Evolutionary conservation across 2,888 invertebrate species (phyloP).

Genomic region (Tipula vernalis): DNA sequence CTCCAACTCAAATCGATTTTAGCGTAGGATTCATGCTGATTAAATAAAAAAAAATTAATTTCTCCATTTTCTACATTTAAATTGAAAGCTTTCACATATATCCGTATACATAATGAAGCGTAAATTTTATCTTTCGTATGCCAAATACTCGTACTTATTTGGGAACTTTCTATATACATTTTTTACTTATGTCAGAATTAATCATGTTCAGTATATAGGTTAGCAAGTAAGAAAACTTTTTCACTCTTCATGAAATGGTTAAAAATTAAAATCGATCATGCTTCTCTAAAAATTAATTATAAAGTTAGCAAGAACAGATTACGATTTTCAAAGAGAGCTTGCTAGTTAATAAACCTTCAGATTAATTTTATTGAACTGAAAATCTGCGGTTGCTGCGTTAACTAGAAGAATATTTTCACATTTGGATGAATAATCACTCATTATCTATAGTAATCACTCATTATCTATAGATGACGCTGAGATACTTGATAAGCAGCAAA

Average conservation of each 20-base stretch:
- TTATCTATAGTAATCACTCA: no score
- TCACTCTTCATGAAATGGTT: background rate
- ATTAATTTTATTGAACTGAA: no score
- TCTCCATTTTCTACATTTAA: background rate
- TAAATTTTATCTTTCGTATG: background rate
- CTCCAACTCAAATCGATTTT: background rate
- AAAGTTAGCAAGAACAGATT: no score
- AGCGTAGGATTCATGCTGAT: background rate
- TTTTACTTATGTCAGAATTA: background rate
- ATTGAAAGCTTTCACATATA: background rate
- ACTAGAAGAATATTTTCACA: no score
- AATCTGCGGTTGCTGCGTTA: no score
- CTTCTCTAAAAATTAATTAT: background rate
- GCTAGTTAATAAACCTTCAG: no score
- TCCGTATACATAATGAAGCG: background rate
- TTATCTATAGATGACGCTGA: no score
- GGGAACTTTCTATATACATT: background rate
- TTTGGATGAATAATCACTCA: no score
- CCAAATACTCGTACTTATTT: background rate
- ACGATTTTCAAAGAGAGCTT: no score
- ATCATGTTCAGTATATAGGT: background rate
- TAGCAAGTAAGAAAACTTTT: background rate
- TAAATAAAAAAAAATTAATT: background rate
- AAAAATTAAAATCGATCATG: no score
- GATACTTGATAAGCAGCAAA: no score